A percentile compares a stretch with the other conserved stretches of the same genome.
phyloP scores from a whole-genome alignment of 2,888 invertebrate species.

The Thecophora atra region DNA sequence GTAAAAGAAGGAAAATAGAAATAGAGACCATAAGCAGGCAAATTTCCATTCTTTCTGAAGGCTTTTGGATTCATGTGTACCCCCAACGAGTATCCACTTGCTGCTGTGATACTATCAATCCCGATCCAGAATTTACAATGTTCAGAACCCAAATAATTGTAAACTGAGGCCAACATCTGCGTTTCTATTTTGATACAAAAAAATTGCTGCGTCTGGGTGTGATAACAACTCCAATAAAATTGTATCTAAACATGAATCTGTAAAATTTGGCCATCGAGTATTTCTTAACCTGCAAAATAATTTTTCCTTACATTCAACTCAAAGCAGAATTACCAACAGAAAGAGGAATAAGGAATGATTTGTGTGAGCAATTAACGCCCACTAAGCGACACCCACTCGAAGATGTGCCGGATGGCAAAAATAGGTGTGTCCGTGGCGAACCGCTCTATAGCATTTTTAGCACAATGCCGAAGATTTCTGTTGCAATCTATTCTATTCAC shows the following conservation, averaged over 20 bases:
- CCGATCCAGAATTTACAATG: too few relatives aligned
- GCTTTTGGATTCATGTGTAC: too few relatives aligned
- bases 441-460: conserved; percentile 44
- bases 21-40: too few relatives aligned
- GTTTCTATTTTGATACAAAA: background rate
- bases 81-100: too few relatives aligned
- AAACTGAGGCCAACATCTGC: background rate
- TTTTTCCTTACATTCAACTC: background rate
- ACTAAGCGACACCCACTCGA: conserved; percentile 46
- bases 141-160: too few relatives aligned
- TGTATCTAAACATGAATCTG: background rate
- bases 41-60: too few relatives aligned
- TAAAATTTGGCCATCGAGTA: background rate
- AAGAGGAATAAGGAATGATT: background rate
- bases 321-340: background rate
- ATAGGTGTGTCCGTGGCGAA: conserved; percentile 53
- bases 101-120: too few relatives aligned
- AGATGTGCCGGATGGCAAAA: conserved; percentile 33
- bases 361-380: conserved; percentile 50
- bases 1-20: too few relatives aligned
- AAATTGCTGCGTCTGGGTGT: background rate
- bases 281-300: background rate
- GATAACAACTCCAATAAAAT: background rate
- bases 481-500: background rate
- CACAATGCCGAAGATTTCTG: background rate